Conservation (phyloP, 2,797 vertebrate genomes). For the Anguilla pacifica region DNA sequence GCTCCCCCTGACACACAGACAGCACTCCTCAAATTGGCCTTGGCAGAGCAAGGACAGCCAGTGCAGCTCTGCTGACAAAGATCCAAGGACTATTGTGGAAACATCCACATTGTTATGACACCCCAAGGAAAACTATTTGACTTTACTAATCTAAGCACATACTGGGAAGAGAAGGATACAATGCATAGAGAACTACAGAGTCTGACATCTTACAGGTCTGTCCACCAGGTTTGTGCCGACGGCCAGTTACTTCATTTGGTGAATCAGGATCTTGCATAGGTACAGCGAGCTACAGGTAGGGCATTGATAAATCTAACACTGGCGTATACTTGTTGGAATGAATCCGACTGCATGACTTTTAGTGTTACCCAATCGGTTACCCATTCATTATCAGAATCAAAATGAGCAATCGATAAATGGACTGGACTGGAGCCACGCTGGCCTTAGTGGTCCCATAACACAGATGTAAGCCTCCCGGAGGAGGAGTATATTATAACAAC, state of each 20-base stretch:
- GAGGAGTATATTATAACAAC: neutral
- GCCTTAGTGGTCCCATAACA: neutral
- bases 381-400: neutral
- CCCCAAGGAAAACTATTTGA: neutral
- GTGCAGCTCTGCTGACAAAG: neutral
- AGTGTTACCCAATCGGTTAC: neutral
- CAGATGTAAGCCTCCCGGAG: neutral
- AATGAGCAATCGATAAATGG: neutral
- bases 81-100: constrained; percentile 4
- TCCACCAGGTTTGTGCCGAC: neutral
- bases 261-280: neutral
- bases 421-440: neutral
- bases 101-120: neutral
- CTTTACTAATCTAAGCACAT: neutral
- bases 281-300: neutral
- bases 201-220: neutral
- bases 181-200: neutral
- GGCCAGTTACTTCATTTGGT: neutral
- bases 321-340: neutral
- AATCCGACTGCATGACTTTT: neutral
- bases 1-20: constrained; percentile 10
- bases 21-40: neutral
- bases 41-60: neutral
- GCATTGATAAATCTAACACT: neutral
- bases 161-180: neutral